phyloP scores from a whole-genome alignment of 2,888 invertebrate species.

The Pantelozetes paolii region DNA sequence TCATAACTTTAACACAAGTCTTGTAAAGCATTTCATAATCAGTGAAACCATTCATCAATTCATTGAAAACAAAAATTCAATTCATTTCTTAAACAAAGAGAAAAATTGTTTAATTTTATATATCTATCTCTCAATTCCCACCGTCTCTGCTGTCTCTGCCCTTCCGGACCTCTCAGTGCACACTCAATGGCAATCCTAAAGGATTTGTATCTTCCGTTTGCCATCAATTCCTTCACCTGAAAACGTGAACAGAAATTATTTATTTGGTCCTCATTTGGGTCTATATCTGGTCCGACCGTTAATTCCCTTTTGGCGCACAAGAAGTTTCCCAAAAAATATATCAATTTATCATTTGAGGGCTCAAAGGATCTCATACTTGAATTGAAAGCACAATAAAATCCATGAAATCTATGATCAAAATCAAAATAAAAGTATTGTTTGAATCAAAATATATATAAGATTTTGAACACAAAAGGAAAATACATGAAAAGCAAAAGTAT shows the following conservation, averaged over 20 bases:
- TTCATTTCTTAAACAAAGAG: conserved; percentile 26
- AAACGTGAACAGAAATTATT: conserved; percentile 34
- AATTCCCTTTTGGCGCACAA: conserved; percentile 17
- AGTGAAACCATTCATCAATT: neutral
- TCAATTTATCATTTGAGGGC: conserved; percentile 32
- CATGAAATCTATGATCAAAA: neutral
- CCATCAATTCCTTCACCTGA: neutral
- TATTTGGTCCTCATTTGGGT: too few species aligned
- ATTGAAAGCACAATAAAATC: neutral
- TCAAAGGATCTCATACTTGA: conserved; percentile 3
- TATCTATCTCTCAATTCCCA: neutral
- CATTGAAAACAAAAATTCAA: conserved; percentile 12
- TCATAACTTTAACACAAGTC: too few species aligned
- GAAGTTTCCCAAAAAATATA: neutral
- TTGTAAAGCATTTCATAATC: too few species aligned
- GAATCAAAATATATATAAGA: too few species aligned
- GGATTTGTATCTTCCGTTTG: conserved; percentile 28
- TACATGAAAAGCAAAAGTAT: too few species aligned
- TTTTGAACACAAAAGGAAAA: too few species aligned
- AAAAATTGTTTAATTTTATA: conserved; percentile 8
- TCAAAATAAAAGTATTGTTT: neutral
- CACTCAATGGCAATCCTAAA: conserved; percentile 1
- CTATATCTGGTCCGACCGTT: neutral
- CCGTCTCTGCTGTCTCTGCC: neutral
- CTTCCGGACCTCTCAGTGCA: neutral